A percentile compares a stretch with the other conserved stretches of the same genome.
Conservation (phyloP, 2,888 invertebrate species). For the Omphaloscelis lunosa region DNA sequence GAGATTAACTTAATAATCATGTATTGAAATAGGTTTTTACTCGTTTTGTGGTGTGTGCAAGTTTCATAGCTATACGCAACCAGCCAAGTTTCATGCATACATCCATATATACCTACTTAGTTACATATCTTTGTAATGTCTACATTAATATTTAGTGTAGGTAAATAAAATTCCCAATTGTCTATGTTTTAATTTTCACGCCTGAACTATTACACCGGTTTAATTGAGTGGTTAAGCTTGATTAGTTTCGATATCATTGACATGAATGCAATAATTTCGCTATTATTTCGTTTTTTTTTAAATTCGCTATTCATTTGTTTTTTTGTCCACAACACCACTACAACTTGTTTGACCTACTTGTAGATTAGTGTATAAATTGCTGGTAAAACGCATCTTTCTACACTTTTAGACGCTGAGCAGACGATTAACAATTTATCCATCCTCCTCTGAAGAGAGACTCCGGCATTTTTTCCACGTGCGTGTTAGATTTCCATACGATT, state of each 20-base stretch:
- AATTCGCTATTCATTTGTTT: slow-evolving; percentile 13
- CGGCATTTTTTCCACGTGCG: too few species aligned
- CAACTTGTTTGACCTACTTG: slow-evolving; percentile 33
- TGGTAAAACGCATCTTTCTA: not conserved
- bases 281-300: slow-evolving; percentile 13
- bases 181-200: slow-evolving; percentile 39
- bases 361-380: not conserved
- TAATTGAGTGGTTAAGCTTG: slow-evolving; percentile 50
- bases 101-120: slow-evolving; percentile 5
- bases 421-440: too few species aligned
- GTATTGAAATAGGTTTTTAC: slow-evolving; percentile 46
- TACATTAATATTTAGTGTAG: slow-evolving; percentile 19
- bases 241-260: slow-evolving; percentile 46
- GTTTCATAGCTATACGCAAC: slow-evolving; percentile 20
- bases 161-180: slow-evolving; percentile 34
- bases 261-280: slow-evolving; percentile 38
- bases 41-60: slow-evolving; percentile 17
- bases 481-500: too few species aligned
- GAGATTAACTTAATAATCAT: slow-evolving; percentile 28
- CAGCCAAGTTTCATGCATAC: slow-evolving; percentile 24
- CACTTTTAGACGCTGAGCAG: not conserved
- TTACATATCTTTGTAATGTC: slow-evolving; percentile 12
- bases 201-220: slow-evolving; percentile 9
- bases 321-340: not conserved
- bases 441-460: too few species aligned